A percentile compares a stretch with the other conserved stretches of the same genome.
These are phyloP conservation scores for Clitarchus hookeri DNA, from an alignment of 2,888 invertebrate species.

Conservation along the genomic window DNA sequence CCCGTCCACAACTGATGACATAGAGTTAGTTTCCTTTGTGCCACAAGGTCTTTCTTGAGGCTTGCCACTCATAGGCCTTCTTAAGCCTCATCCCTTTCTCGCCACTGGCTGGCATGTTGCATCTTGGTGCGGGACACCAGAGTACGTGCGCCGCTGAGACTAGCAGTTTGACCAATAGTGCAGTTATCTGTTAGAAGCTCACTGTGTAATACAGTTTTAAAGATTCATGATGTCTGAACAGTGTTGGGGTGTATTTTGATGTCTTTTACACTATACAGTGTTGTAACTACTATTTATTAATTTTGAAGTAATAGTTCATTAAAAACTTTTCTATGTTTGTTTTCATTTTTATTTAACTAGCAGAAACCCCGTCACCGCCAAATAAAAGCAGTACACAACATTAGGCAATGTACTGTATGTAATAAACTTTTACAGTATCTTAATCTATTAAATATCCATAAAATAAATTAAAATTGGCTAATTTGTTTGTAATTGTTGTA, in stretches of 20 bases:
- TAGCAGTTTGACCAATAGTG: neutral
- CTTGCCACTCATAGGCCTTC: conserved; percentile 41
- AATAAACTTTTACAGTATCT: no score
- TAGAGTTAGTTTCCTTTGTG: conserved; percentile 56
- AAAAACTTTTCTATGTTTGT: no score
- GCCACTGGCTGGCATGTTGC: neutral
- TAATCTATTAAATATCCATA: no score
- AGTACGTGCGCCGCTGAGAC: neutral
- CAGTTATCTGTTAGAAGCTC: neutral
- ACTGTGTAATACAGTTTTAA: neutral
- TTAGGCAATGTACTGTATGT: no score
- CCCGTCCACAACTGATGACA: conserved; percentile 52
- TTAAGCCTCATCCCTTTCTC: conserved; percentile 6
- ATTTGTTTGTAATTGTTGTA: no score
- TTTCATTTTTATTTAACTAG: no score
- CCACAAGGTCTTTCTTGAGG: conserved; percentile 56
- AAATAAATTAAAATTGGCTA: no score
- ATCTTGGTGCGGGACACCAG: no score
- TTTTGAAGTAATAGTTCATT: no score
- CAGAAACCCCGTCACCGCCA: no score
- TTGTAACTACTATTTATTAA: no score
- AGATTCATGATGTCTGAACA: neutral
- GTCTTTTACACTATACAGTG: neutral
- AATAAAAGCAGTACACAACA: no score
- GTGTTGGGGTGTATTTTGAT: neutral